Conservation (phyloP, 2,888 invertebrate species). For the Bhutanitis thaidina region DNA sequence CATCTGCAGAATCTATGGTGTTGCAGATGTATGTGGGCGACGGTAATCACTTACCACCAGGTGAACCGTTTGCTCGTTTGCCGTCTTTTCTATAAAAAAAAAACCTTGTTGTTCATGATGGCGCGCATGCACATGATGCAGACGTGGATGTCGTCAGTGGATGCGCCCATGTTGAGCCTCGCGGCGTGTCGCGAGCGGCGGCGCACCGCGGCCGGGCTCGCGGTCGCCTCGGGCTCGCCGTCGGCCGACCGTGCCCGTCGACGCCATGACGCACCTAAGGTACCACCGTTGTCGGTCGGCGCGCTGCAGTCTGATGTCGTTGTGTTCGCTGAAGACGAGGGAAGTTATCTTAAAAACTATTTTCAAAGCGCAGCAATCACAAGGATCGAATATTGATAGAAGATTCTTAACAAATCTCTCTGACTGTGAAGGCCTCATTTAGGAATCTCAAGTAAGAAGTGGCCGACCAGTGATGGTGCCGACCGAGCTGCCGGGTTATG, state of each 20-base stretch:
- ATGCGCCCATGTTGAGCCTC: conserved; percentile 95
- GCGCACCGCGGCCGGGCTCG: conserved; percentile 65
- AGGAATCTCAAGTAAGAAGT: no score
- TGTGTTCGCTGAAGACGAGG: conserved; percentile 47
- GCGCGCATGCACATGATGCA: conserved; percentile 99
- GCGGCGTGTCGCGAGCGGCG: conserved; percentile 91
- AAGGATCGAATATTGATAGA: no score
- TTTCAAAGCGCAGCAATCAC: no score
- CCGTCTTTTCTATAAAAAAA: no score
- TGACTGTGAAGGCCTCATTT: no score
- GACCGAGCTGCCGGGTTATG: no score
- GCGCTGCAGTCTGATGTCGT: conserved; percentile 67
- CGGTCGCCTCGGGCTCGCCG: conserved; percentile 48
- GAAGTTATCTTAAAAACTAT: neutral
- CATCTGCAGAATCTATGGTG: no score
- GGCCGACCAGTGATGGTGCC: no score
- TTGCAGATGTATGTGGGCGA: no score
- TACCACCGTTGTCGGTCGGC: conserved; percentile 50
- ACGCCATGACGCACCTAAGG: conserved; percentile 60
- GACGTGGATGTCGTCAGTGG: conserved; percentile 98
- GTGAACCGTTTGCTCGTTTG: no score
- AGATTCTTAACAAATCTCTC: no score
- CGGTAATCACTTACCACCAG: no score
- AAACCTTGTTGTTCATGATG: conserved; percentile 99
- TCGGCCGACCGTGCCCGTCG: conserved; percentile 55